Conservation (phyloP, 2,797 vertebrate genomes). For the Hemibagrus guttatus region DNA sequence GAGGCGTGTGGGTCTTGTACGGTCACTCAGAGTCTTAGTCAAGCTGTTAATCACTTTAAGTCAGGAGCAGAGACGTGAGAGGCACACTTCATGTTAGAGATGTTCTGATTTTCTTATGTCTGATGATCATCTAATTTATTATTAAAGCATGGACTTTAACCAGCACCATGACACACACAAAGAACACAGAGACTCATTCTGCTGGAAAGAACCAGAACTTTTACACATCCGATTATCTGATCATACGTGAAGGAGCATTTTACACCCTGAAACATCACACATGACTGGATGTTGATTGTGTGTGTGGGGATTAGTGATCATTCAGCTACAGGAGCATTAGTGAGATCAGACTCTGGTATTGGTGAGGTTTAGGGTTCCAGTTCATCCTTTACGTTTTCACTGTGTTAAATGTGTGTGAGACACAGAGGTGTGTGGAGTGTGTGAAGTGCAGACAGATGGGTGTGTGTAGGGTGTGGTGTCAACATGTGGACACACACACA, state of each 20-base stretch:
- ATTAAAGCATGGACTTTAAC: background rate
- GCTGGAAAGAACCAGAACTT: background rate
- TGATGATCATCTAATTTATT: background rate
- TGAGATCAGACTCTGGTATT: no score
- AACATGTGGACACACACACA: background rate
- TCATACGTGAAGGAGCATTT: no score
- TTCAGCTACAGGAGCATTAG: no score
- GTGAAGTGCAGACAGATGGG: background rate
- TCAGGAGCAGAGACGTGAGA: background rate
- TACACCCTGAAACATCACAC: no score
- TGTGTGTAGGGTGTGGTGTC: slow-evolving; percentile 17
- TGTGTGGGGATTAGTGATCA: no score
- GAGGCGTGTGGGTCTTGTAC: background rate
- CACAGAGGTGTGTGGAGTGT: background rate
- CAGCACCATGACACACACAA: background rate
- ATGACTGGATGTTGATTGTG: no score
- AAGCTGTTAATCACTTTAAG: background rate
- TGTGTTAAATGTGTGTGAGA: background rate
- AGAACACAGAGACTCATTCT: background rate
- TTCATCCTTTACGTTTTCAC: no score
- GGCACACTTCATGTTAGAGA: background rate
- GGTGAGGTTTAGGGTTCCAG: no score
- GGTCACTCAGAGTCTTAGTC: no score
- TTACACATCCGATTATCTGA: no score
- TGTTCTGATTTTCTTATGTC: no score